Evolutionary conservation across 2,797 vertebrate species (phyloP), one percentile per base, ranked within the genome.

Genomic region (Pseudochromis fuscus): DNA sequence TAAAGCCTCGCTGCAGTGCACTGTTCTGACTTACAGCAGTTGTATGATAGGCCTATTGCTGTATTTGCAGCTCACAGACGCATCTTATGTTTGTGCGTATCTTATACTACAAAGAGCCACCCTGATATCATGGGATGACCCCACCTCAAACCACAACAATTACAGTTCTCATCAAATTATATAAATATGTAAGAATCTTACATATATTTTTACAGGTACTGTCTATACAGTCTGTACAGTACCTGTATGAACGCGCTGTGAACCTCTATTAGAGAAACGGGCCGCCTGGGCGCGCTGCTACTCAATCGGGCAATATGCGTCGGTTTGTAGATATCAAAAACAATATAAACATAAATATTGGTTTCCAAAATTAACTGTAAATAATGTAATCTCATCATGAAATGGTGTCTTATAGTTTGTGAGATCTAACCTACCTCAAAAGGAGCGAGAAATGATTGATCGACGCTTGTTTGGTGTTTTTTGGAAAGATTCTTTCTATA

Each of bases 31-130:
- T 33, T 5, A 49, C 19, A 9, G 3, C 16, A 15, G 35, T 5
- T 44, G 10, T 2, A 21, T 23, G 56, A 12, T n/a, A n/a, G n/a
- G n/a, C n/a, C n/a, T 51, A 21, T 37, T 31, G n/a, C 38, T 35
- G 55, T 52, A 35, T 38, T 35, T 38, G 44, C 55, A 56, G 45
- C 7, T 37, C 9, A 8, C 33, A 40, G 18, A 18, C 52, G 48
- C 28, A 8, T 51, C 24, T 61, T 38, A 24, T 51, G 40, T 64
- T 27, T 73, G 51, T 77, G 31, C 11, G 10, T 23, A 12, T 25
- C 61, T n/a, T n/a, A n/a, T 38, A 19, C 46, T 1, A 1, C 19
- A 57, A 10, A 21, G n/a, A 48, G 10, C 6, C 52, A 65, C 21
- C 19, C n/a, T 38, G 7, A 1, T 21, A n/a, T n/a, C n/a, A n/a